Base-by-base conservation (phyloP, 1,140 invertebrate species). In the Drosophila suzukii region DNA sequence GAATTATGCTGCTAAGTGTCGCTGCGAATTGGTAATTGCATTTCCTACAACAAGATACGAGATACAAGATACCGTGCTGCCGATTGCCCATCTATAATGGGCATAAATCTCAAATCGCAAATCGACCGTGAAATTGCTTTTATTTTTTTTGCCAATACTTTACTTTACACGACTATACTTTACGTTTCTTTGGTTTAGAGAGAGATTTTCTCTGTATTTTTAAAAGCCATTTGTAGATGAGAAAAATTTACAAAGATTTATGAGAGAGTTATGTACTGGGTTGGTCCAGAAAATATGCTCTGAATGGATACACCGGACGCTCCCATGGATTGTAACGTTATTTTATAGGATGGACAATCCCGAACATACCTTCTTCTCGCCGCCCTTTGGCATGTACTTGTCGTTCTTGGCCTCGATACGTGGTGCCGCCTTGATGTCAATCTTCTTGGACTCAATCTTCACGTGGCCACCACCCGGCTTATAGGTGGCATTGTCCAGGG, bases 401-500 rank as follows among this genome's bases (percentile, higher is more conserved):
- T 98, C 97, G 92, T 98, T 98, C 92, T 98, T 98, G 49, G 97
- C 96, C 51, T 96, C 96, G 86, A 98, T 97, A 91, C 95, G 96
- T 4, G 97, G 95, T 41, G 95, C 94, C 0, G 96, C 96, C 85
- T 96, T 96, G 76, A 97, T 97, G 73, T 98, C 97, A 8, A 98
- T 92, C 93, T 98, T 98, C 83, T 96, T 96, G 59, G 95, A 95
- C 92, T 98, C 96, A 68, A 98, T 98, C 93, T 98, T 98, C 12
- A 98, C 94, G 78, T 98, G 96, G 32, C 98, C 98, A 43, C 97
- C 98, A 17, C 97, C 96, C 2, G 97, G 97, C 91, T 97, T 98
- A 92, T 99, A 97, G 49, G 94, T 96, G 0, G 97, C 94, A 92
- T 99, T 99, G n/a, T 98, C 95, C 86, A 99, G 93, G 3, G 98